Evolutionary conservation across 2,113 vertebrate genomes (phyloP), one percentile per base, ranked within the genome.

Genomic region (Eolophus roseicapilla): DNA sequence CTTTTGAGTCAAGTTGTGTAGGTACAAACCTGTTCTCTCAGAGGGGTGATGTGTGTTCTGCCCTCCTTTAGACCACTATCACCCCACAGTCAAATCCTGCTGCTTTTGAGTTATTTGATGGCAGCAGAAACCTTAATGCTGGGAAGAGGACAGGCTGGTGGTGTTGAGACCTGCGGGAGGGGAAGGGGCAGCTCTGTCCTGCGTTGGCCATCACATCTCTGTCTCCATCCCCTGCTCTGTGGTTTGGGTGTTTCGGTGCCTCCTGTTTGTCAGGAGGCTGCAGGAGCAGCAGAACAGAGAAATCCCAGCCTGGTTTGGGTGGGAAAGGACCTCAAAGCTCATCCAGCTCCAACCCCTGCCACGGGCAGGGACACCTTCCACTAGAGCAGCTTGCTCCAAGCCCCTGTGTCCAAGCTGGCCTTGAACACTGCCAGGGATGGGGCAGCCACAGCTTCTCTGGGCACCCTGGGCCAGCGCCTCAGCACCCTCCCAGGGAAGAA

Each of bases 241-340:
- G 3, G 0, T 53, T 21, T 1, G 10, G 39, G 59, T 2, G 4
- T 50, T 7, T 0, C 0, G 6, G 70, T 29, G 9, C 67, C 41
- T 46, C 50, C 27, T 11, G 13, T 20, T 31, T 1, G 0, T 17
- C 33, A 1, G 27, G 16, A 19, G 21, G 60, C 60, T 5, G 47
- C 23, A 1, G 29, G 35, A 20, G 57, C 7, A 3, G 47, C 53
- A 5, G 20, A 10, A 50, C 13, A 35, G 57, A 35, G 57, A 59
- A 59, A 35, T 35, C 33, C 57, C 57, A 59, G 57, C 33, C 13
- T 35, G 20, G 55, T 59, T n/a, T 59, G 33, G 8, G 33, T 59
- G 5, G 20, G 33, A 59, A 59, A 2, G 55, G 55, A n/a, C 33
- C 55, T 14, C 15, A 59, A 59, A n/a, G 33, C 55, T 14, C 31